A percentile compares a stretch with the other conserved stretches of the same genome.
Conservation (phyloP, 2,113 vertebrate genomes). For the Lonchura striata region DNA sequence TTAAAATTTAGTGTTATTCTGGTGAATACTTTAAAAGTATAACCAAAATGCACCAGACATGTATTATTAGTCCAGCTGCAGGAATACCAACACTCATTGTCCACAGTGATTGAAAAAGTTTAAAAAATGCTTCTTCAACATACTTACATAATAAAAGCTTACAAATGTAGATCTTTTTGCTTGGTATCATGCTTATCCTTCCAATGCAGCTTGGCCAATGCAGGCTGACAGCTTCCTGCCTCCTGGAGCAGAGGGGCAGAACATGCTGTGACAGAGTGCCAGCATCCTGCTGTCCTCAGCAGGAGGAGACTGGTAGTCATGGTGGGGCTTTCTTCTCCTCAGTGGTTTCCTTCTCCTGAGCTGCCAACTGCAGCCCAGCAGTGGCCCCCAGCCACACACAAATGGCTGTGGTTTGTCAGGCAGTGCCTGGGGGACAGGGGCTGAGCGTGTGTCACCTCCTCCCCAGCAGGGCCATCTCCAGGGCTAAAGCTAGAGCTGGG, state of each 20-base stretch:
- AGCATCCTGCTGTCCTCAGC: background rate
- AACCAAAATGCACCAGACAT: background rate
- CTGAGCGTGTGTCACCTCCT: background rate
- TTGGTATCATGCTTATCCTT: background rate
- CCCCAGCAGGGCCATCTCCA: fast-evolving
- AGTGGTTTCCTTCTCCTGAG: background rate
- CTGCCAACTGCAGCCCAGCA: background rate
- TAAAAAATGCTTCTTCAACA: background rate
- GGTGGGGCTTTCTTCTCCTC: background rate
- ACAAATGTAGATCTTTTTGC: background rate
- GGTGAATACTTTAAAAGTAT: background rate
- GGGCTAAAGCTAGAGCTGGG: background rate
- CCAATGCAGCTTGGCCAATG: background rate
- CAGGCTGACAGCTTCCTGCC: background rate
- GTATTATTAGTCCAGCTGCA: background rate
- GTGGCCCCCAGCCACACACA: background rate
- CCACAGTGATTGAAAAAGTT: background rate
- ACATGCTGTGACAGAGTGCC: background rate
- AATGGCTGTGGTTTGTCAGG: background rate
- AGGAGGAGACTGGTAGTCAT: background rate
- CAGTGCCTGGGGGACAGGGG: too few relatives aligned
- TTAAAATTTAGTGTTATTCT: background rate
- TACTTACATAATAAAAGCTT: background rate
- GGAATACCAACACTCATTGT: background rate
- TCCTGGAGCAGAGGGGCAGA: background rate